Evolutionary conservation across 1,140 invertebrate species (phyloP), one percentile per base, ranked within the genome.

Genomic region (Papilio aristodemus): DNA sequence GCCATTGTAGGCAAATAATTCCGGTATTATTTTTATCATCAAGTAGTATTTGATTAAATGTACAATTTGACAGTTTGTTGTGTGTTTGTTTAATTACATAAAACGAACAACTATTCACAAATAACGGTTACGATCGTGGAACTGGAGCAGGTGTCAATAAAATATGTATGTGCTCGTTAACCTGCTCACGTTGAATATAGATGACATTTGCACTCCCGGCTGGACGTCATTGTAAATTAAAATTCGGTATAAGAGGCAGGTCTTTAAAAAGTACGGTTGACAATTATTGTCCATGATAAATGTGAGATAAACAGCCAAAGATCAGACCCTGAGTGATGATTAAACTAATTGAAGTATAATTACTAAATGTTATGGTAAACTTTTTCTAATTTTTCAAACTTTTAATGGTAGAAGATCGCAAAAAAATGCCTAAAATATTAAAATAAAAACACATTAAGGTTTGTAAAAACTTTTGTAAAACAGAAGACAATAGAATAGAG

Each of bases 151-250:
- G 38, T 64, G 60, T 54, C 19, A 39, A 66, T 66, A 66, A 66
- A 66, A 66, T 66, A 66, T 66, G 63, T 66, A 66, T 46, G 63
- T 66, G 19, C 63, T 66, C 63, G 63, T 66, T 66, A 66, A 66
- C 63, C 63, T 66, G 43, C 63, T 66, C 63, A 66, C 32, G 63
- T 66, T 66, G 39, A 66, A 46, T 46, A 66, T 46, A 41, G 22
- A 66, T 66, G 63, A 46, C 63, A 46, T 66, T 66, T 66, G 25
- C 39, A 22, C 46, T 54, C 46, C 46, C 9, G 19, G 22, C 19
- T 54, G 46, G 46, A 54, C 19, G 19, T 50, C 19, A 54, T 54
- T 54, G 46, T 54, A 54, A 22, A 54, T 50, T 50, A 22, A 50
- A 50, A 50, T 50, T 50, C 46, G 5, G 46, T 50, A 4, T 25